Base-by-base conservation (phyloP, 2,888 invertebrate species). In the Andrena trimmerana region DNA sequence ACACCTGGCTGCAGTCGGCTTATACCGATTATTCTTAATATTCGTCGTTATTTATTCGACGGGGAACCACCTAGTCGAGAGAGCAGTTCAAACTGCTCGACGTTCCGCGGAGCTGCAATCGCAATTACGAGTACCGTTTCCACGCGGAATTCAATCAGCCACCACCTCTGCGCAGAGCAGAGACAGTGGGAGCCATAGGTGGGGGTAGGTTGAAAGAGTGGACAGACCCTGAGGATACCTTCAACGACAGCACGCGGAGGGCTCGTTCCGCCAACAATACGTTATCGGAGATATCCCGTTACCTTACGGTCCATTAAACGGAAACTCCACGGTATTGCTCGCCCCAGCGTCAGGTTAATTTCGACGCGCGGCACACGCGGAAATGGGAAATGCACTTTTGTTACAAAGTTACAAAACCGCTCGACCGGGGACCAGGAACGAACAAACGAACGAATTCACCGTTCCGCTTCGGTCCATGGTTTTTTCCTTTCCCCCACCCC, bases 391-490 rank as follows among this genome's bases (percentile, higher is more conserved):
- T 79, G 80, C 78, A 83, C 82, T 84, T 88, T 82, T 85, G 85
- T 88, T 85, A 88, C 84, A 87, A 87, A 87, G 88, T 85, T 88
- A 82, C 83, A 87, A 87, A 85, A 85, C 88, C 88, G 76, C 84
- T 81, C 83, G 73, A 16, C 84, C 80, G 71, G 85, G 75, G 73
- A 86, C 78, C 81, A 82, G 80, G 83, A 16, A 16, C 16, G 16
- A 27, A 24, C 57, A 20, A 84, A 86, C 72, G 81, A 88, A 86
- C 76, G 81, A 86, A 88, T 88, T 82, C 88, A 86, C 72, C 71
- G 79, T 63, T 81, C 80, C 83, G 86, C 83, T 82, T 60, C 73
- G 78, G 77, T 81, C 83, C 82, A 82, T 80, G 78, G 78, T 74
- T 78, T 71, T 77, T 83, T 52, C 36, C 73, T 50, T 27, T 16